A percentile compares a stretch with the other conserved stretches of the same genome.
Conservation (phyloP, 2,888 invertebrate species). For the Syrista parreyssii region DNA sequence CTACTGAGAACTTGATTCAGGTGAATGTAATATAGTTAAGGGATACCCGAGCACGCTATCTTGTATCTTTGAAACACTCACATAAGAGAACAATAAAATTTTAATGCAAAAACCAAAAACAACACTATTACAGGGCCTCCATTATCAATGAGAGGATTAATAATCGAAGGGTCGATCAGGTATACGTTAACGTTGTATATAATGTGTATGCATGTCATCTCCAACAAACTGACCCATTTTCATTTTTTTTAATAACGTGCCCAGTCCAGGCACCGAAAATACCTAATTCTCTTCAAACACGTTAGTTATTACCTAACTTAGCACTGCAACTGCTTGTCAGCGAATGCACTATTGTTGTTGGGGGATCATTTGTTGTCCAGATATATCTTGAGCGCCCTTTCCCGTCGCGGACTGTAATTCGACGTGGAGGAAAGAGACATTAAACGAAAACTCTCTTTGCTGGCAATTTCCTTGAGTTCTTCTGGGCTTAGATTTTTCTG, state of each 20-base stretch:
- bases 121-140: constrained; percentile 5
- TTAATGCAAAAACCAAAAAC: not conserved
- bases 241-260: constrained; percentile 16
- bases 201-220: not conserved
- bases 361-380: constrained; percentile 68
- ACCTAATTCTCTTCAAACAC: constrained; percentile 33
- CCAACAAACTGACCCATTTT: not conserved
- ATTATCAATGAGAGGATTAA: constrained; percentile 38
- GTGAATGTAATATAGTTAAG: not conserved
- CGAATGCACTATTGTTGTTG: constrained; percentile 23
- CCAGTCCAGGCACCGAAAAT: constrained; percentile 27
- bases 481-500: constrained; percentile 72
- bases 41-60: not conserved
- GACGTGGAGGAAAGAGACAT: constrained; percentile 50
- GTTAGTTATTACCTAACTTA: constrained; percentile 20
- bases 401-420: constrained; percentile 73
- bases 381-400: constrained; percentile 80
- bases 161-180: constrained; percentile 27
- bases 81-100: not conserved
- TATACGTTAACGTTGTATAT: not conserved
- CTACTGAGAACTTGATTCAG: not conserved
- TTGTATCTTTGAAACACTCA: not conserved
- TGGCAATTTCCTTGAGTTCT: constrained; percentile 72
- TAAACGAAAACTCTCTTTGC: constrained; percentile 68
- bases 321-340: constrained; percentile 26